These are phyloP conservation scores for Tanytarsus gracilentus DNA, from an alignment of 2,888 invertebrate species.

Conservation along the genomic window DNA sequence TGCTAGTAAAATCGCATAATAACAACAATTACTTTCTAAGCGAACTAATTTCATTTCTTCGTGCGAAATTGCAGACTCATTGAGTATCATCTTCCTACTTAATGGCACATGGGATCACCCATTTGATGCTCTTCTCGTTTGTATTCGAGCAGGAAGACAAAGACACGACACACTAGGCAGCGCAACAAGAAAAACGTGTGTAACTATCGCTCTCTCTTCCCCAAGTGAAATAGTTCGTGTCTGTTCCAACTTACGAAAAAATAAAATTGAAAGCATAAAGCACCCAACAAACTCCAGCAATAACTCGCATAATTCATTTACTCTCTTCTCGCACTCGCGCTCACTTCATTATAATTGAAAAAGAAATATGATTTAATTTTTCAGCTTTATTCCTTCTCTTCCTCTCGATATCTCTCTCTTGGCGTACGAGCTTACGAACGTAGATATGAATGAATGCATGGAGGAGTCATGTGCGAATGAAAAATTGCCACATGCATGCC, in stretches of 20 bases:
- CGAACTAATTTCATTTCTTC: conserved; percentile 10
- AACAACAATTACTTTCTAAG: too few relatives aligned
- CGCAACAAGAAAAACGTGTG: conserved; percentile 14
- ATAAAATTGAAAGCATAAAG: conserved; percentile 13
- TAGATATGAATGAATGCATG: background rate
- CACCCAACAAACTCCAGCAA: background rate
- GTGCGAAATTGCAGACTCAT: background rate
- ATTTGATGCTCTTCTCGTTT: background rate
- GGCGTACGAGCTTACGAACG: background rate
- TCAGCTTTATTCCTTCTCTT: background rate
- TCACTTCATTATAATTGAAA: conserved; percentile 26
- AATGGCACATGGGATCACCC: background rate
- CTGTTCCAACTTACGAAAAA: too few relatives aligned
- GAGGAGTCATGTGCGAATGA: conserved; percentile 17
- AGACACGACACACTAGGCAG: background rate
- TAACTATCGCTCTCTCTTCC: background rate
- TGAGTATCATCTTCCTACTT: background rate
- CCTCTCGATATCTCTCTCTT: background rate
- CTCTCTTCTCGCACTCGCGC: background rate
- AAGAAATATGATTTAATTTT: conserved; percentile 12
- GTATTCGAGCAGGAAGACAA: background rate
- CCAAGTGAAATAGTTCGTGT: conserved; percentile 9
- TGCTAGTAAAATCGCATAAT: too few relatives aligned
- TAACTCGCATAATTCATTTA: conserved; percentile 18
- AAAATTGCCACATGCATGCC: conserved; percentile 14